Evolutionary conservation across 2,797 vertebrate species (phyloP).

Genomic region (Ctenopoma multispine): DNA sequence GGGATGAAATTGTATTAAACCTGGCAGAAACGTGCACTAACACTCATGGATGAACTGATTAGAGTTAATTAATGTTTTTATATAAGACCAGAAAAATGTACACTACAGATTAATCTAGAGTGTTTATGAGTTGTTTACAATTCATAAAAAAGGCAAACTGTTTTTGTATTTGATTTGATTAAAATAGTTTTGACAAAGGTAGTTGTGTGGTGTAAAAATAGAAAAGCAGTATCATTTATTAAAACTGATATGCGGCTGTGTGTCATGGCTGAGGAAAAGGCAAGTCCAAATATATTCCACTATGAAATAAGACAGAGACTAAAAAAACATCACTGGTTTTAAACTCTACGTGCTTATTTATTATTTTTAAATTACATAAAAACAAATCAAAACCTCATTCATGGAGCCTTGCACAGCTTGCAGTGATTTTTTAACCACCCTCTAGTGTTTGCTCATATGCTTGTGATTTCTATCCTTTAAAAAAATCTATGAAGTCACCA

Average conservation of each 20-base stretch:
- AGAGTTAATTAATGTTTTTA: too few species aligned
- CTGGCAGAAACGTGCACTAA: too few species aligned
- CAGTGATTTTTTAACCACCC: constrained; percentile 45
- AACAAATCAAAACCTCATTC: constrained; percentile 34
- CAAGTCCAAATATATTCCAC: background rate
- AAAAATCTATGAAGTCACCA: constrained; percentile 40
- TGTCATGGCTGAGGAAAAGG: background rate
- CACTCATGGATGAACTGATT: too few species aligned
- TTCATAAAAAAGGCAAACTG: too few species aligned
- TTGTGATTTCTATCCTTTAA: constrained; percentile 44
- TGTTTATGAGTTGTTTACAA: too few species aligned
- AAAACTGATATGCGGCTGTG: background rate
- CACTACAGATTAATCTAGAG: background rate
- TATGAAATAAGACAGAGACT: background rate
- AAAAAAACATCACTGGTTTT: constrained; percentile 7
- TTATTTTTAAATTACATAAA: constrained; percentile 27
- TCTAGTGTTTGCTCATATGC: constrained; percentile 23
- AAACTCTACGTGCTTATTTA: constrained; percentile 1
- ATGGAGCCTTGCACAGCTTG: constrained; percentile 10
- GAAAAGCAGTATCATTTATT: background rate
- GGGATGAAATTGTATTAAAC: too few species aligned
- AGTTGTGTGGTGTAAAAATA: background rate
- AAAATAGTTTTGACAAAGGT: background rate
- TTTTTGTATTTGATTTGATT: too few species aligned
- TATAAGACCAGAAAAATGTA: background rate